Percentiles rank a stretch among this genome's conserved stretches.
Conservation (phyloP, 2,113 vertebrate species). For the Balaeniceps rex region DNA sequence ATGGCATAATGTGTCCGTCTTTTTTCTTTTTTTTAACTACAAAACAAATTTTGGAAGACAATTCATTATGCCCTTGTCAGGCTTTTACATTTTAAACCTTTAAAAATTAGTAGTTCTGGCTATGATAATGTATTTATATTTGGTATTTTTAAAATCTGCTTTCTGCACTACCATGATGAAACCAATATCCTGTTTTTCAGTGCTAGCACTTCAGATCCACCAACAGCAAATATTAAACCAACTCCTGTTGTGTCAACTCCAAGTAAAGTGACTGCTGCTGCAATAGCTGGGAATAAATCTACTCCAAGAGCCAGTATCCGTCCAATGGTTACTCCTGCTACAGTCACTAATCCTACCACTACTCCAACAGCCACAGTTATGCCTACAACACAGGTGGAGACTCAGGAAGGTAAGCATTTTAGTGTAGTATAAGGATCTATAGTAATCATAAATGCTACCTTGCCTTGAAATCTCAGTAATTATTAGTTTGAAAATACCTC, state of each 20-base stretch:
- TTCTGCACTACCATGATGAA: background rate
- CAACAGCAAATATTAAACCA: conserved; percentile 98
- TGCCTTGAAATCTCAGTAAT: background rate
- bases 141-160: background rate
- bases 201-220: conserved; percentile 91
- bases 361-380: conserved; percentile 98
- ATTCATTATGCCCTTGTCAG: background rate
- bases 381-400: conserved; percentile 97
- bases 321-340: conserved; percentile 96
- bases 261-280: conserved; percentile 89
- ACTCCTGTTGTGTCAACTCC: conserved; percentile 92
- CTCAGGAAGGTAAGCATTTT: conserved; percentile 85
- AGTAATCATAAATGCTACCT: background rate
- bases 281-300: conserved; percentile 91
- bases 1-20: background rate
- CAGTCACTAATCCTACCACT: conserved; percentile 86
- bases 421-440: background rate
- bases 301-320: conserved; percentile 96
- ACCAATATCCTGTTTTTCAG: conserved; percentile 66
- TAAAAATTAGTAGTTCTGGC: background rate
- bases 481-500: background rate
- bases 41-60: background rate
- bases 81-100: background rate
- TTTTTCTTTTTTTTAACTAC: background rate
- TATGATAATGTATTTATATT: background rate